Evolutionary conservation across 2,797 vertebrate species (phyloP).

Genomic region (Petrocephalus schoutedeni): DNA sequence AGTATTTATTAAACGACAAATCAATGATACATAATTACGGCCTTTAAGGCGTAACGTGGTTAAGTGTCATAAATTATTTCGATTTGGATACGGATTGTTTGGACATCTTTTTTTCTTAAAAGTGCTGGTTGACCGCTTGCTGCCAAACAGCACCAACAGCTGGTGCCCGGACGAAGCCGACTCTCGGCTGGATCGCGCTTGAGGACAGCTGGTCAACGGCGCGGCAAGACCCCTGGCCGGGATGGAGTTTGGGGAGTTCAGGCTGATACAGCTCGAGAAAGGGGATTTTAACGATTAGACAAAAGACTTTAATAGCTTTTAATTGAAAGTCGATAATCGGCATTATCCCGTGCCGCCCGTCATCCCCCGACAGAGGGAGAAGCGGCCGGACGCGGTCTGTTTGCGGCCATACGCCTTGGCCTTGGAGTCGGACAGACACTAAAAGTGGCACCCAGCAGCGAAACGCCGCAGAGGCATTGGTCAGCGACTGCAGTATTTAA

Average conservation of each 20-base stretch:
- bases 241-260: conserved; percentile 60
- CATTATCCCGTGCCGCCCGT: conserved; percentile 45
- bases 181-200: conserved; percentile 61
- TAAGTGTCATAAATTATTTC: conserved; percentile 84
- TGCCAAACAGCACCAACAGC: conserved; percentile 79
- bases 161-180: conserved; percentile 77
- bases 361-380: conserved; percentile 50
- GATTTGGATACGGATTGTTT: conserved; percentile 78
- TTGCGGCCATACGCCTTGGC: conserved; percentile 8
- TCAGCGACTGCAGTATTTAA: conserved; percentile 4
- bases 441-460: neutral
- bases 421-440: neutral
- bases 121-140: conserved; percentile 67
- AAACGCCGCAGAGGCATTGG: neutral
- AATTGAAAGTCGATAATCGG: conserved; percentile 76
- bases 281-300: conserved; percentile 71
- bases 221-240: conserved; percentile 43
- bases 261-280: conserved; percentile 59
- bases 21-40: conserved; percentile 43
- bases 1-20: conserved; percentile 66
- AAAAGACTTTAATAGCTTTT: conserved; percentile 76
- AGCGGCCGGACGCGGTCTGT: conserved; percentile 59
- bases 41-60: conserved; percentile 47
- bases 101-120: conserved; percentile 60
- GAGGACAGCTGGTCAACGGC: conserved; percentile 87